A percentile compares a stretch with the other conserved stretches of the same genome.
Conservation (phyloP, 2,797 vertebrate species). For the Oryzias dopingdopingensis region DNA sequence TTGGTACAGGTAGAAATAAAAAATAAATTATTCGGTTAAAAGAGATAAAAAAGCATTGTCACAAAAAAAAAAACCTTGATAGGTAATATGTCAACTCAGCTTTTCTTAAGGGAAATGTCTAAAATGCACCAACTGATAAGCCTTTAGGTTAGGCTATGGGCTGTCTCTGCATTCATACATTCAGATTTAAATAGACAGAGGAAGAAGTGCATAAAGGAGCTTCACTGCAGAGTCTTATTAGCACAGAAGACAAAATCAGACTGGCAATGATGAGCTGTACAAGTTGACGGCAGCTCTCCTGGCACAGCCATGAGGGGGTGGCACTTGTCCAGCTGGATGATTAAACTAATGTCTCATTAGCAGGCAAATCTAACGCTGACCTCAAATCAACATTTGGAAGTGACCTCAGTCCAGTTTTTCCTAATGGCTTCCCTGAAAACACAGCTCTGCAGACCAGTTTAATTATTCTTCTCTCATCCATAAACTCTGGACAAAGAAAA, state of each 20-base stretch:
- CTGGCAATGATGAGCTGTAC: conserved; percentile 17
- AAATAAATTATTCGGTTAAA: too few species aligned
- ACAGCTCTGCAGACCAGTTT: conserved; percentile 32
- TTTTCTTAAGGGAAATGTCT: too few species aligned
- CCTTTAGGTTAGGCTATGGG: background rate
- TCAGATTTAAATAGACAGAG: conserved; percentile 3
- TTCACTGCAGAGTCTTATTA: conserved; percentile 14
- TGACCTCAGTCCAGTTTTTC: conserved; percentile 51
- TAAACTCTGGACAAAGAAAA: conserved; percentile 44
- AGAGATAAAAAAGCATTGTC: too few species aligned
- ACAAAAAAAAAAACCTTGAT: too few species aligned
- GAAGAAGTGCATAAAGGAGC: background rate
- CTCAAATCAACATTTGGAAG: conserved; percentile 50
- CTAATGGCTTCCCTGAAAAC: conserved; percentile 58
- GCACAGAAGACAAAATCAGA: conserved; percentile 24
- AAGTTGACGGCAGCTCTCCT: conserved; percentile 31
- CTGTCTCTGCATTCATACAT: background rate
- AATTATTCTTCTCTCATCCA: conserved; percentile 46
- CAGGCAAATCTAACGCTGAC: conserved; percentile 63
- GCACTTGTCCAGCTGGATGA: conserved; percentile 66
- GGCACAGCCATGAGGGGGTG: conserved; percentile 51
- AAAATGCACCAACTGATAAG: background rate
- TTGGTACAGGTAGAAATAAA: too few species aligned
- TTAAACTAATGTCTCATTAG: conserved; percentile 69
- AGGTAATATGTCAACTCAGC: too few species aligned